Base-by-base conservation (phyloP, 2,113 vertebrate species). In the Antechinus stuartii region DNA sequence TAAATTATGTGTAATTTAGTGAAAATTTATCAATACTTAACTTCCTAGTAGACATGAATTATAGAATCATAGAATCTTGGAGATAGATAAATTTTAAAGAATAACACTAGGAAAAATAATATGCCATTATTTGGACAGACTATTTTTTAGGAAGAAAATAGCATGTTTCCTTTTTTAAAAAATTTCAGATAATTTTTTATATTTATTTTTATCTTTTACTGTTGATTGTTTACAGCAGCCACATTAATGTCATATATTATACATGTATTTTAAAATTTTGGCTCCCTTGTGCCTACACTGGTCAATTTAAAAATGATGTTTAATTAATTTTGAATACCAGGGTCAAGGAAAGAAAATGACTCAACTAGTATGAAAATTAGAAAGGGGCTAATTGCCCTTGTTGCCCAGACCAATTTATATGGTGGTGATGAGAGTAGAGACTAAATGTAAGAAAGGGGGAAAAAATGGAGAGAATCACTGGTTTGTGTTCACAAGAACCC, bases 131-230 rank as follows among this genome's bases (percentile, higher is more conserved):
- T 94, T 89, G 25, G 30, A 8, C 27, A 94, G 90, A 3, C 7
- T 94, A 90, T 91, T 91, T 94, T 54, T 54, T 53, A 14, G 35
- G 91, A 91, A 91, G 89, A 84, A 89, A n/a, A 52, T 11, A 94
- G n/a, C 30, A 56, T 93, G 92, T 54, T 92, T 96, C 55, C 90
- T 68, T 42, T 96, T 96, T 94, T 92, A 93, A 93, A 95, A 96
- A 68, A 30, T 56, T 94, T 90, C 27, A 95, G 8, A 26, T 94
- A 54, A 93, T 96, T 94, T 30, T 97, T 95, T 90, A 61, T 93
- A 95, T 46, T 92, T 92, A 91, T 96, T 96, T 54, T 92, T 61
- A 94, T n/a, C 68, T 95, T 92, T 93, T 92, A 55, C 14, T 96
- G 90, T 90, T 26, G 12, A 26, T 91, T 94, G 94, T 49, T 95